These are phyloP conservation scores for Aspidapion aeneum DNA, from an alignment of 2,888 invertebrate genomes.

Conservation along the genomic window DNA sequence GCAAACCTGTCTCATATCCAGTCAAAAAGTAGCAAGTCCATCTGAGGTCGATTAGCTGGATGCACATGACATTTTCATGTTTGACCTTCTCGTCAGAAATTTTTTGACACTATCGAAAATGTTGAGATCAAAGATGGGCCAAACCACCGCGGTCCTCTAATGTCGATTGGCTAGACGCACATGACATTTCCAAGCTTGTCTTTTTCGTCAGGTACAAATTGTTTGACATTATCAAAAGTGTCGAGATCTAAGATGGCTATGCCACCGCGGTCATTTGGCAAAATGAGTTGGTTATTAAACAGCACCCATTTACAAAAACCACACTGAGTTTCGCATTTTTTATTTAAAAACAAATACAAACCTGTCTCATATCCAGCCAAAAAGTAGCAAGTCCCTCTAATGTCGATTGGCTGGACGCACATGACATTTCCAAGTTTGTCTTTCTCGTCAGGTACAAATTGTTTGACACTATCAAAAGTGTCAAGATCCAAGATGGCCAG, in stretches of 20 bases:
- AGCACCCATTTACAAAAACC: constrained; percentile 70
- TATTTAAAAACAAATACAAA: constrained; percentile 12
- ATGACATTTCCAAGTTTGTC: constrained; percentile 60
- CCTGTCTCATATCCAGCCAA: constrained; percentile 71
- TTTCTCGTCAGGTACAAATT: too few relatives aligned
- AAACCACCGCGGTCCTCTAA: constrained; percentile 50
- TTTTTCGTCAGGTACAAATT: too few relatives aligned
- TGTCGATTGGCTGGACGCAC: constrained; percentile 56
- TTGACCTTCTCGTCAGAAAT: too few relatives aligned
- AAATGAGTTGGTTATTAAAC: constrained; percentile 57
- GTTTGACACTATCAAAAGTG: too few relatives aligned
- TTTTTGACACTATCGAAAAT: constrained; percentile 44
- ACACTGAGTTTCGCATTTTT: constrained; percentile 45
- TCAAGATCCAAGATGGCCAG: too few relatives aligned
- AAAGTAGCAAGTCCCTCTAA: constrained; percentile 53
- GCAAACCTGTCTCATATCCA: too few relatives aligned
- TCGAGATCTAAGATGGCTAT: too few relatives aligned
- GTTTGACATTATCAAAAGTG: too few relatives aligned
- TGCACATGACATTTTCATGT: too few relatives aligned
- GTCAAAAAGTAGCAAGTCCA: too few relatives aligned
- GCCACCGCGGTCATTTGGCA: too few relatives aligned
- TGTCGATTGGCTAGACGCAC: constrained; percentile 56
- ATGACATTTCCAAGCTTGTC: constrained; percentile 60
- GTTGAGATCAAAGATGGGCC: constrained; percentile 49
- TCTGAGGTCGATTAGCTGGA: too few relatives aligned